These are phyloP conservation scores for Zaprionus gabonicus DNA, from an alignment of 1,140 invertebrate species.

Conservation along the genomic window DNA sequence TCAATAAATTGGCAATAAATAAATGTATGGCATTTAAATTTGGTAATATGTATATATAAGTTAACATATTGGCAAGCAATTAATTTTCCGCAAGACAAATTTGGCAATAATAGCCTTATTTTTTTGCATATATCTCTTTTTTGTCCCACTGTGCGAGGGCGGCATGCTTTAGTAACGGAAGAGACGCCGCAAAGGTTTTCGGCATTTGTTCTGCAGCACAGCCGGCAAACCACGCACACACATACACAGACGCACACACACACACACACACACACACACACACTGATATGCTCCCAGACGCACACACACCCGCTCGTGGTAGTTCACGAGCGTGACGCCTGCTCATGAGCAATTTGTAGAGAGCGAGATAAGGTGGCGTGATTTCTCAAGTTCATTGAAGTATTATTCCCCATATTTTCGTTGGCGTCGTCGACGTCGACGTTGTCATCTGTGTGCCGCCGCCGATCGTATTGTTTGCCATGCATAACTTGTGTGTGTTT, in stretches of 20 bases:
- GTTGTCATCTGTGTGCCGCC: constrained; percentile 13
- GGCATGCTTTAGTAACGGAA: constrained; percentile 19
- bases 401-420: constrained; percentile 54
- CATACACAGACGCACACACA: constrained; percentile 2
- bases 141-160: neutral
- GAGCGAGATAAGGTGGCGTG: constrained; percentile 81
- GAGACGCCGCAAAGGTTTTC: constrained; percentile 24
- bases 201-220: constrained; percentile 39
- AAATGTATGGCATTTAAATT: no score
- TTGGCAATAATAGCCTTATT: no score
- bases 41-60: no score
- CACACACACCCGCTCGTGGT: constrained; percentile 25
- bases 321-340: constrained; percentile 58
- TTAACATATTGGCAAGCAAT: no score
- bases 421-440: constrained; percentile 13
- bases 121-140: no score
- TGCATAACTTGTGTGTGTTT: constrained; percentile 4
- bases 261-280: no score
- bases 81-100: no score
- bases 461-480: constrained; percentile 14
- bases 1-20: no score
- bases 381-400: constrained; percentile 83
- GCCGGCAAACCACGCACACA: constrained; percentile 36
- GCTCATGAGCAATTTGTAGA: constrained; percentile 65
- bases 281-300: constrained; percentile 1